Evolutionary conservation across 1,140 invertebrate species (phyloP).

Genomic region (Drosophila pandora): DNA sequence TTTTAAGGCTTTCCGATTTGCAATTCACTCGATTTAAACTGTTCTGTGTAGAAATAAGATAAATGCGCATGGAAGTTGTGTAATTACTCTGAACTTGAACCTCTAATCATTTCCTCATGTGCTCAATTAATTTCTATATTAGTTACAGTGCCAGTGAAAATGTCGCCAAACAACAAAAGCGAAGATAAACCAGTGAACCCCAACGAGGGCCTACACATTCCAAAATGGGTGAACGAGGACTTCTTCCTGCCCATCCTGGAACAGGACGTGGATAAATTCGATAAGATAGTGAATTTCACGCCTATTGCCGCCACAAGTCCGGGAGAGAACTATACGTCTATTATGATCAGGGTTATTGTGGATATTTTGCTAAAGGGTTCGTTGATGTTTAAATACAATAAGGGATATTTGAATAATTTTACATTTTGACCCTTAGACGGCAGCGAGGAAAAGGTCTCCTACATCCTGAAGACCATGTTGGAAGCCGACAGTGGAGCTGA

Average conservation of each 20-base stretch:
- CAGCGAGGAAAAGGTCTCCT: conserved; percentile 42
- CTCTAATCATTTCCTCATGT: conserved; percentile 2
- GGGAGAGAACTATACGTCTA: conserved; percentile 74
- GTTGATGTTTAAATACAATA: not conserved
- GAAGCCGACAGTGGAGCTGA: conserved; percentile 42
- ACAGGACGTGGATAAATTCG: conserved; percentile 61
- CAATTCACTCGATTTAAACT: not conserved
- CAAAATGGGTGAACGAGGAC: conserved; percentile 84
- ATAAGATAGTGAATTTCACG: conserved; percentile 51
- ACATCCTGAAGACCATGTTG: conserved; percentile 73
- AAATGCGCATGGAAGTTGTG: not conserved
- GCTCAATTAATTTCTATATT: conserved; percentile 10
- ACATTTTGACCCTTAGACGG: conserved; percentile 46
- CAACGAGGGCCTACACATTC: conserved; percentile 64
- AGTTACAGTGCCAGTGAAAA: conserved; percentile 27
- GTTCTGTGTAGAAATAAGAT: not conserved
- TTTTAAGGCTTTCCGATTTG: not conserved
- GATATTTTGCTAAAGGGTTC: conserved; percentile 66
- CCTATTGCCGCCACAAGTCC: conserved; percentile 68
- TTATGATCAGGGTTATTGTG: conserved; percentile 67
- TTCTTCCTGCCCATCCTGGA: conserved; percentile 84
- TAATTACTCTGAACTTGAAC: conserved; percentile 28
- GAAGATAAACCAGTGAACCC: conserved; percentile 47
- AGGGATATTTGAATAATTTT: not conserved
- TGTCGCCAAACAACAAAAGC: conserved; percentile 53